Conservation (phyloP, 1,140 invertebrate species). For the Grapholita molesta region DNA sequence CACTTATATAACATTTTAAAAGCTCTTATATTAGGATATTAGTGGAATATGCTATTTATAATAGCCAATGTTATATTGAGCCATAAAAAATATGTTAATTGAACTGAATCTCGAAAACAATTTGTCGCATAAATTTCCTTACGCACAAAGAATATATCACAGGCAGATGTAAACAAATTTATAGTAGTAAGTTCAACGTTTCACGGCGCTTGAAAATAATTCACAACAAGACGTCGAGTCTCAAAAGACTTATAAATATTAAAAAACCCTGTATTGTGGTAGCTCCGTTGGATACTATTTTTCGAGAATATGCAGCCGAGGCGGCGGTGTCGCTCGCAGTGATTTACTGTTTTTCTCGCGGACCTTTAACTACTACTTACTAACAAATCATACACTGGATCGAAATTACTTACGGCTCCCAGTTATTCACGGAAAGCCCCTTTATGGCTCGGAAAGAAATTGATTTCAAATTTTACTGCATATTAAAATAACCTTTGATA, state of each 20-base stretch:
- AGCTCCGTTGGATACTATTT: slow-evolving; percentile 39
- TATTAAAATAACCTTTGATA: slow-evolving; percentile 67
- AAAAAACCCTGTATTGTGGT: slow-evolving; percentile 40
- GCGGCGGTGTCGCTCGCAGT: slow-evolving; percentile 54
- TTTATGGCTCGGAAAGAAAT: slow-evolving; percentile 63
- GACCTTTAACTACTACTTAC: slow-evolving; percentile 50
- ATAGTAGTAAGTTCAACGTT: slow-evolving; percentile 15
- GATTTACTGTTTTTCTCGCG: slow-evolving; percentile 67
- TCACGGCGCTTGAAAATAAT: slow-evolving; percentile 15
- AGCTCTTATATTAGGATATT: too few relatives aligned
- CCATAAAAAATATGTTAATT: neutral
- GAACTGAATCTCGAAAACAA: neutral
- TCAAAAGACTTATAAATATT: slow-evolving; percentile 43
- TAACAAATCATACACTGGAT: slow-evolving; percentile 58
- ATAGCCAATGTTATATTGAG: slow-evolving; percentile 6
- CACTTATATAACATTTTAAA: too few relatives aligned
- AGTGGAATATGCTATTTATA: too few relatives aligned
- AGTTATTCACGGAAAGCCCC: slow-evolving; percentile 52
- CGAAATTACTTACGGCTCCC: slow-evolving; percentile 35
- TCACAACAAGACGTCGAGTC: slow-evolving; percentile 7
- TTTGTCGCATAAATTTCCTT: slow-evolving; percentile 12
- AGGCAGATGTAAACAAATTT: neutral
- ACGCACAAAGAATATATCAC: slow-evolving; percentile 10
- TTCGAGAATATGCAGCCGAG: slow-evolving; percentile 56
- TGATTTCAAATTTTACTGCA: slow-evolving; percentile 70